These are phyloP conservation scores for Brachypalpus laphriformis DNA, from an alignment of 2,888 invertebrate species.

Conservation along the genomic window DNA sequence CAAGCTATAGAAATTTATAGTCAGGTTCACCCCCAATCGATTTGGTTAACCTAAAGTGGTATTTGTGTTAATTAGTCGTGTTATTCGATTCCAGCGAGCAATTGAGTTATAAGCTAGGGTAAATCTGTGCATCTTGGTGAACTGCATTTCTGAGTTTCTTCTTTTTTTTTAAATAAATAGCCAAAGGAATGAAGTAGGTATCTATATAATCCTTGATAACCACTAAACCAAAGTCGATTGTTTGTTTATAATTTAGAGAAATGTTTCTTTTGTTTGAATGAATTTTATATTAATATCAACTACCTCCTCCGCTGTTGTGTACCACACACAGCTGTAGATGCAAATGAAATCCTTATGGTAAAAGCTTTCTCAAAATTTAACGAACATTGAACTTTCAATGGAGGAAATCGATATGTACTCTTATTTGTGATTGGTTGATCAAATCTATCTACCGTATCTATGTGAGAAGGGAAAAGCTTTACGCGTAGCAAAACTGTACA, in stretches of 20 bases:
- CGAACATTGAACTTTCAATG: constrained; percentile 64
- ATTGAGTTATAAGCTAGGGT: constrained; percentile 23
- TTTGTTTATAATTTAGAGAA: too few relatives aligned
- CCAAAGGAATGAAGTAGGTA: not conserved
- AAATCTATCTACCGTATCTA: constrained; percentile 43
- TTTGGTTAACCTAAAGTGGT: constrained; percentile 72
- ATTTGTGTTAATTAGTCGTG: constrained; percentile 65
- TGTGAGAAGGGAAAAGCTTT: constrained; percentile 44
- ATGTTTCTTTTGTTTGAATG: not conserved
- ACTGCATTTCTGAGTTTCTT: not conserved
- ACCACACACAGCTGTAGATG: not conserved
- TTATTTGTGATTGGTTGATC: constrained; percentile 57
- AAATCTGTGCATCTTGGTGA: constrained; percentile 9
- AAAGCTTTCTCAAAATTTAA: constrained; percentile 43
- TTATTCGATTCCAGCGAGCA: constrained; percentile 45
- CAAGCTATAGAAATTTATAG: constrained; percentile 62
- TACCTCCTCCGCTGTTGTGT: not conserved
- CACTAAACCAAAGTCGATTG: constrained; percentile 21
- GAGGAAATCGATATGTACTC: constrained; percentile 63
- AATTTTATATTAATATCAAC: not conserved
- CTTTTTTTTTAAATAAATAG: not conserved
- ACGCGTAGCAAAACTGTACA: constrained; percentile 35
- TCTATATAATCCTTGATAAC: not conserved
- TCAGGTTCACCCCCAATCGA: constrained; percentile 61
- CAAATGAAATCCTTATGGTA: constrained; percentile 39